These are phyloP conservation scores for Apamea monoglypha DNA, from an alignment of 2,888 invertebrate genomes.

Conservation along the genomic window DNA sequence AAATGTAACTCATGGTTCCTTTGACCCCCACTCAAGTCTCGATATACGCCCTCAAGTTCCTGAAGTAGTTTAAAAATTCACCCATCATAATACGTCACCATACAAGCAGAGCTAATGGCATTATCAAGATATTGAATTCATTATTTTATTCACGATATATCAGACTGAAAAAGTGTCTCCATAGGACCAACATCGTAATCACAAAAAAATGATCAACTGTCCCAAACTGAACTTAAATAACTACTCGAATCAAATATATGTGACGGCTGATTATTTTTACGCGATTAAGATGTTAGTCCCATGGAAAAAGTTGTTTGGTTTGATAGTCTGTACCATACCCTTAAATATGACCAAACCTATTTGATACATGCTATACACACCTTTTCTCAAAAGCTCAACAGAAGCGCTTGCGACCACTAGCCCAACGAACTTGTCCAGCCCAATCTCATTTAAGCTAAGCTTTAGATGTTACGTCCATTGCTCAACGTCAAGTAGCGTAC, in stretches of 20 bases:
- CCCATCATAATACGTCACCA: background rate
- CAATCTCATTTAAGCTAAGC: slow-evolving; percentile 26
- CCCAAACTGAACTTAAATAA: too few relatives aligned
- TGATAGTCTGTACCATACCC: background rate
- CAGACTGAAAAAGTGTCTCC: background rate
- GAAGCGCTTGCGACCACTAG: background rate
- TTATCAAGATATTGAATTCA: background rate
- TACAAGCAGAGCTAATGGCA: too few relatives aligned
- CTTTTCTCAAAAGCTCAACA: background rate
- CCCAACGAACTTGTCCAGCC: background rate
- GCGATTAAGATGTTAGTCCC: background rate
- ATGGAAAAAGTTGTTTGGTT: background rate
- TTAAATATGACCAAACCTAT: background rate
- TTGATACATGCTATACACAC: background rate
- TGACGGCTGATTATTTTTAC: background rate
- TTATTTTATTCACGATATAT: background rate
- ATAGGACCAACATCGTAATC: background rate
- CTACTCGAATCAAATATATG: background rate
- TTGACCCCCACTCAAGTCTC: background rate
- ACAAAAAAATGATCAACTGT: background rate
- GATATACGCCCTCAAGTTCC: background rate
- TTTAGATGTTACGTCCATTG: slow-evolving; percentile 5
- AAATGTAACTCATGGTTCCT: too few relatives aligned
- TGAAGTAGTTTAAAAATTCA: background rate
- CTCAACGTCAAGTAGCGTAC: slow-evolving; percentile 3